Evolutionary conservation across 2,113 vertebrate genomes (phyloP).

Genomic region (Felis chaus): DNA sequence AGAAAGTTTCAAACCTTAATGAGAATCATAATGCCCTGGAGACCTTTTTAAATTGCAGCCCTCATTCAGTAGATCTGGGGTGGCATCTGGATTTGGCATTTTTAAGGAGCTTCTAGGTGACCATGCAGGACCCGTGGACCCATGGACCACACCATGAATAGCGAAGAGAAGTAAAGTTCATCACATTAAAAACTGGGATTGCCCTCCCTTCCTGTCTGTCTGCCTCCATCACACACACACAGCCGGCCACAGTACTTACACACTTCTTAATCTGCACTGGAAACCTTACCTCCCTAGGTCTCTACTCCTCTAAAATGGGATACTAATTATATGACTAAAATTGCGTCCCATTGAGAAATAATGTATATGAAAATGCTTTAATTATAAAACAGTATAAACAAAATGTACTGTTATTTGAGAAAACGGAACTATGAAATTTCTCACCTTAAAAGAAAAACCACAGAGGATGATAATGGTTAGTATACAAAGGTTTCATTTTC

Average conservation of each 20-base stretch:
- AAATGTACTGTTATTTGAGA: background rate
- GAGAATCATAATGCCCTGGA: background rate
- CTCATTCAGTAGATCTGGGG: background rate
- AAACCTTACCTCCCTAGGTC: background rate
- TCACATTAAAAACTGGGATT: background rate
- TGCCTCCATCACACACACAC: background rate
- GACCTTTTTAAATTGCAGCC: background rate
- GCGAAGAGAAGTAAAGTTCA: background rate
- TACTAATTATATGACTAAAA: background rate
- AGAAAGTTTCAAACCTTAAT: background rate
- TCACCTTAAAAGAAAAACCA: constrained; percentile 10
- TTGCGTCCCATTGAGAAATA: background rate
- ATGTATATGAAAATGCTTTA: background rate
- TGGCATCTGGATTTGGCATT: background rate
- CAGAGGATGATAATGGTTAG: background rate
- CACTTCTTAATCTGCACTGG: background rate
- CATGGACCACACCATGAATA: background rate
- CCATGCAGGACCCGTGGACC: background rate
- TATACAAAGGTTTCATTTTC: background rate
- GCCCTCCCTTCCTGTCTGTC: no score
- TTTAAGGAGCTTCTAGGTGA: background rate
- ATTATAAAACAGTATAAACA: background rate
- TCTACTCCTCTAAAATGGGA: background rate
- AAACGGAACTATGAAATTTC: background rate
- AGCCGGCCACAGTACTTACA: background rate